These are phyloP conservation scores for Meloidogyne exigua DNA, from an alignment of 1,140 invertebrate genomes.

Conservation along the genomic window DNA sequence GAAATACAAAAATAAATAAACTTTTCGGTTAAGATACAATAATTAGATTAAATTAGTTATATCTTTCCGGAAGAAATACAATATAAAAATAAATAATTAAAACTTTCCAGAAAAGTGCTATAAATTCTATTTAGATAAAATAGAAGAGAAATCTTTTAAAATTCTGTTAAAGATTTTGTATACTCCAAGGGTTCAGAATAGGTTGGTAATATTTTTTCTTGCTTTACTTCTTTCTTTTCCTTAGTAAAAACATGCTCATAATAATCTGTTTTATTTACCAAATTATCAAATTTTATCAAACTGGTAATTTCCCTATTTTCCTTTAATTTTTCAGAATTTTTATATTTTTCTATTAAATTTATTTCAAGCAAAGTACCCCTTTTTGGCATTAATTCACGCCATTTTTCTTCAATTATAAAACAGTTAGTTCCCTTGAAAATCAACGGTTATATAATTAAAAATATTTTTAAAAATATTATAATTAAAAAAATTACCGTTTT, in stretches of 20 bases:
- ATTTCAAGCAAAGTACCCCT: neutral
- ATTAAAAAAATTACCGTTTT: neutral
- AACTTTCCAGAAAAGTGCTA: neutral
- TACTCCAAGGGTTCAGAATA: neutral
- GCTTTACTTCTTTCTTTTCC: neutral
- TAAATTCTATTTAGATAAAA: neutral
- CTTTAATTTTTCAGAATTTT: neutral
- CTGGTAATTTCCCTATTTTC: neutral
- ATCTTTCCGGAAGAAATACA: no score
- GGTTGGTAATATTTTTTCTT: neutral
- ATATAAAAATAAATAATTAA: no score
- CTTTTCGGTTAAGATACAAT: no score
- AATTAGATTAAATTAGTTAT: no score
- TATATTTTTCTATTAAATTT: neutral
- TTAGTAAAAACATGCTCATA: neutral
- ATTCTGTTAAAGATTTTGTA: neutral
- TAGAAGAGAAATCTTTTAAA: neutral
- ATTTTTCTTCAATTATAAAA: conserved; percentile 5
- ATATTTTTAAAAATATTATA: neutral
- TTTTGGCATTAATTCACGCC: neutral
- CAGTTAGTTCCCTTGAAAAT: neutral
- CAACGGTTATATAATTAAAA: no score
- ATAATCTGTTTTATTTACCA: neutral
- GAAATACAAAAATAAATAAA: no score
- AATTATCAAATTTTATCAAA: neutral